phyloP scores from a whole-genome alignment of 2,888 invertebrate species.

The Watsonalla cultraria region DNA sequence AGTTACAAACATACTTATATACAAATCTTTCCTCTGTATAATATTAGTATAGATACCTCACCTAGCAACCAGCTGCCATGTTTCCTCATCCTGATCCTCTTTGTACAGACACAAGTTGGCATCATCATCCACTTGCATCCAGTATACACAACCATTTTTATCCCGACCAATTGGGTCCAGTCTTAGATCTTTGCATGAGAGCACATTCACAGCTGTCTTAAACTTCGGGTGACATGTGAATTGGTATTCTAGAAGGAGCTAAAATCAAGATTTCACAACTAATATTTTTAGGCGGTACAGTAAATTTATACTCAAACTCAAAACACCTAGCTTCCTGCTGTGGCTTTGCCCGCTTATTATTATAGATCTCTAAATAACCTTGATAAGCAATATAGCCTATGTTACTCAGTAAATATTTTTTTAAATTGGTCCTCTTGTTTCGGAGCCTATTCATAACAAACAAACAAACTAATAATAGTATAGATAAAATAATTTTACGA shows the following conservation, averaged over 20 bases:
- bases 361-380: too few species aligned
- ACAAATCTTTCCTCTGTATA: background rate
- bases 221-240: constrained; percentile 97
- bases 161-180: constrained; percentile 95
- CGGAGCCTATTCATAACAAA: too few species aligned
- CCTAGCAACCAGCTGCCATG: constrained; percentile 95
- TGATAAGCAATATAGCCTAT: too few species aligned
- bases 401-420: too few species aligned
- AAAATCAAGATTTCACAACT: constrained; percentile 29
- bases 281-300: background rate
- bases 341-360: too few species aligned
- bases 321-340: too few species aligned
- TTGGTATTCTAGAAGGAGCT: constrained; percentile 95
- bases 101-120: constrained; percentile 94
- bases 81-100: constrained; percentile 97
- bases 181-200: constrained; percentile 88
- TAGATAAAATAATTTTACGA: too few species aligned
- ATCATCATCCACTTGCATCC: constrained; percentile 93
- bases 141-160: constrained; percentile 93
- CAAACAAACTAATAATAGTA: too few species aligned
- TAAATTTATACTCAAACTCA: background rate
- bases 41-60: constrained; percentile 36
- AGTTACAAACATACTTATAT: background rate
- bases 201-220: constrained; percentile 90
- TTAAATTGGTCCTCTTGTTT: too few species aligned